These are phyloP conservation scores for Gordius sp. DNA, from an alignment of 2,888 invertebrate species.

Conservation along the genomic window DNA sequence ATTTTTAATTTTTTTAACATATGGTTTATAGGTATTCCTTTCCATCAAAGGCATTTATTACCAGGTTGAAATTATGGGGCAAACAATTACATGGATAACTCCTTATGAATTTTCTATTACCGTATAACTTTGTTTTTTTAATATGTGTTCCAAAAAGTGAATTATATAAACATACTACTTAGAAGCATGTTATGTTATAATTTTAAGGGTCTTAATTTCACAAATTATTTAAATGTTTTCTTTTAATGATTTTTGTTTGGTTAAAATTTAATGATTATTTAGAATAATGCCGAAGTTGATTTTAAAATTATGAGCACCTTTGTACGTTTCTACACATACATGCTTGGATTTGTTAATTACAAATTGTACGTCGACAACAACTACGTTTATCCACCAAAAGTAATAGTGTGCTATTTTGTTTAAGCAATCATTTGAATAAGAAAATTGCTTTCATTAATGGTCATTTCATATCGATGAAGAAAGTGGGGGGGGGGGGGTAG, in stretches of 20 bases:
- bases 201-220: too few species aligned
- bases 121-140: too few species aligned
- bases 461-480: too few species aligned
- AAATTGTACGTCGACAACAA: conserved; percentile 62
- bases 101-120: conserved; percentile 72
- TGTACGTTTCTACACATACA: conserved; percentile 74
- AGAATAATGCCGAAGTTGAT: conserved; percentile 47
- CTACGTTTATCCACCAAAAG: conserved; percentile 67
- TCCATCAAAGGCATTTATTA: conserved; percentile 93
- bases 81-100: conserved; percentile 79
- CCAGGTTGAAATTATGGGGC: conserved; percentile 79
- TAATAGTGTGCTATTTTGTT: conserved; percentile 25
- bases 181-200: too few species aligned
- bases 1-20: too few species aligned
- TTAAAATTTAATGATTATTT: conserved; percentile 17
- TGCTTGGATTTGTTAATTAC: conserved; percentile 84
- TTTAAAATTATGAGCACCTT: conserved; percentile 89
- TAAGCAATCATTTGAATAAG: too few species aligned
- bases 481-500: too few species aligned
- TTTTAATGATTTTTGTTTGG: too few species aligned
- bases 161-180: too few species aligned
- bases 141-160: too few species aligned
- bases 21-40: conserved; percentile 43
- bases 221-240: too few species aligned
- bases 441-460: too few species aligned